phyloP scores from a whole-genome alignment of 92 coral and sea anemone genomes.

The Pocillopora meandrina region DNA sequence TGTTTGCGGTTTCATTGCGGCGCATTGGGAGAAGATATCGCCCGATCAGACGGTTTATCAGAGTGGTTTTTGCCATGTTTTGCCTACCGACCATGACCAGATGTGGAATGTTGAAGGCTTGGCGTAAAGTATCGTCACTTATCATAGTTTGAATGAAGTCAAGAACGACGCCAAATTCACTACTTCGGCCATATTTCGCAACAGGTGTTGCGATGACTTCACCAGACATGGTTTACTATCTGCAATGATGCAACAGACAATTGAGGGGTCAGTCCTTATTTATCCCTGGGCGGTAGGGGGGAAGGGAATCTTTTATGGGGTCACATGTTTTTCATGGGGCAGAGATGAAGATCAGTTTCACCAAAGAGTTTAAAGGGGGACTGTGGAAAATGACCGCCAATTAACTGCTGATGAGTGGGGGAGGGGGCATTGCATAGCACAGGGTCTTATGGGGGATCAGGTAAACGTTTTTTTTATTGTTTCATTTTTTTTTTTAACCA shows the following conservation, averaged over 20 bases:
- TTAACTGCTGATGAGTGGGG: no score
- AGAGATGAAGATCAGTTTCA: no score
- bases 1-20: constrained; percentile 71
- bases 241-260: background rate
- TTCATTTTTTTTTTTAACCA: no score
- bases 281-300: background rate
- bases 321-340: no score
- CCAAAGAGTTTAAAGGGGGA: no score
- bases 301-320: background rate
- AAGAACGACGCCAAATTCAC: constrained; percentile 74
- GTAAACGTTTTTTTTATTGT: no score
- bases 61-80: constrained; percentile 86
- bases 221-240: constrained; percentile 14
- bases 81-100: constrained; percentile 83
- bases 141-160: constrained; percentile 73
- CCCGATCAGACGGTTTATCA: constrained; percentile 53
- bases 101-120: constrained; percentile 70
- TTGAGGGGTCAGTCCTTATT: no score
- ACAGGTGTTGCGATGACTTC: constrained; percentile 42
- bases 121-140: constrained; percentile 65
- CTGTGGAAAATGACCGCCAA: no score
- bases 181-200: constrained; percentile 55
- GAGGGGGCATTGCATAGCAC: no score
- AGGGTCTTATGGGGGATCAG: no score
- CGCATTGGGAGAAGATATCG: constrained; percentile 87